phyloP scores from a whole-genome alignment of 2,888 invertebrate genomes.

The Campoplex nolae region DNA sequence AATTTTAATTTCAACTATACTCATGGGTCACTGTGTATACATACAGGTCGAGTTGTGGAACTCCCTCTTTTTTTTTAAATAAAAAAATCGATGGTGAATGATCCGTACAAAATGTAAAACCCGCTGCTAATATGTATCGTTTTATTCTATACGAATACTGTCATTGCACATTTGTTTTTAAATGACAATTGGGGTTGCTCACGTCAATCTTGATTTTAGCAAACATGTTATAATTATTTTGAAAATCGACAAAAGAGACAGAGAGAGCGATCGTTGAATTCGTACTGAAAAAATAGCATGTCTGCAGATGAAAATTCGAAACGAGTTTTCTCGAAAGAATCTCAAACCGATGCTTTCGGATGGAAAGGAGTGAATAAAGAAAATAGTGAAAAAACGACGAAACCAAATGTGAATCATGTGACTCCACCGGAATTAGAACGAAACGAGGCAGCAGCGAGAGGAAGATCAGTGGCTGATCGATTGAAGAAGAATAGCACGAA shows the following conservation, averaged over 20 bases:
- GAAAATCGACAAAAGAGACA: not conserved
- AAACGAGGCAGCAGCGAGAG: conserved; percentile 46
- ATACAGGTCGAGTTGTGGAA: not conserved
- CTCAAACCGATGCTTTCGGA: not conserved
- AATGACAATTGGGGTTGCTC: conserved; percentile 38
- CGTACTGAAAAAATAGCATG: conserved; percentile 32
- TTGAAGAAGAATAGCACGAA: conserved; percentile 29
- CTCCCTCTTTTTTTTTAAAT: not conserved
- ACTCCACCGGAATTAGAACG: conserved; percentile 37
- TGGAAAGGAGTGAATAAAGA: not conserved
- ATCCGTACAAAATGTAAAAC: not conserved
- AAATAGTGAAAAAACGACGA: conserved; percentile 1
- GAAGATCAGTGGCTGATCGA: conserved; percentile 19
- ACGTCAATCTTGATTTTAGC: conserved; percentile 1
- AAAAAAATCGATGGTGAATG: not conserved
- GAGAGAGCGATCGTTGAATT: not conserved
- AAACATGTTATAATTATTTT: not conserved
- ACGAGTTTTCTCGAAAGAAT: conserved; percentile 13
- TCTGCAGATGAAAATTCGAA: conserved; percentile 29
- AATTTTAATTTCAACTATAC: not conserved
- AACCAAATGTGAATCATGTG: not conserved
- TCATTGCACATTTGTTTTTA: conserved; percentile 57
- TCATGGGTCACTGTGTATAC: not conserved
- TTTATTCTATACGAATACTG: not conserved
- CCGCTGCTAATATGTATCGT: not conserved